phyloP scores from a whole-genome alignment of 2,797 vertebrate genomes.

The Knipowitschia caucasica region DNA sequence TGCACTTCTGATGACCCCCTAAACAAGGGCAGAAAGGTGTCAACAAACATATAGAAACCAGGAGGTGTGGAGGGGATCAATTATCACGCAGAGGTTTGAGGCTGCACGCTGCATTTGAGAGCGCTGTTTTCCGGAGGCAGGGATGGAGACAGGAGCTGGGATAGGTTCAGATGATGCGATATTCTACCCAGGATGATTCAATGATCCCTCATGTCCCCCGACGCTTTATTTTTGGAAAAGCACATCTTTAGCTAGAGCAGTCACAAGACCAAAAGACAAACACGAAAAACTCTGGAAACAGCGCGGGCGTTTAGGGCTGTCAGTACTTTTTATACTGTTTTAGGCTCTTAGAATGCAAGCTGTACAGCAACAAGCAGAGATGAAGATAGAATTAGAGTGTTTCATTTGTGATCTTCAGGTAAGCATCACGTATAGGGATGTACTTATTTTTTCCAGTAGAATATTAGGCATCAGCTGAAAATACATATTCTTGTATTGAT shows the following conservation, averaged over 20 bases:
- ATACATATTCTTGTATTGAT: no score
- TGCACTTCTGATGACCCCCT: slow-evolving; percentile 39
- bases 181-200: slow-evolving; percentile 72
- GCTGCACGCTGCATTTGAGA: slow-evolving; percentile 29
- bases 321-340: slow-evolving; percentile 48
- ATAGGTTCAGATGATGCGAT: slow-evolving; percentile 69
- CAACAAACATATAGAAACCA: slow-evolving; percentile 14
- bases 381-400: background rate
- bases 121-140: slow-evolving; percentile 33
- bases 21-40: slow-evolving; percentile 16
- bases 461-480: no score
- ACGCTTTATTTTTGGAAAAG: slow-evolving; percentile 78
- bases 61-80: slow-evolving; percentile 15
- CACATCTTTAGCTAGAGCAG: slow-evolving; percentile 74
- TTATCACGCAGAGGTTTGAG: slow-evolving; percentile 27
- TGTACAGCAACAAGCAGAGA: background rate
- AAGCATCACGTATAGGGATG: no score
- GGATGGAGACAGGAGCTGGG: slow-evolving; percentile 59
- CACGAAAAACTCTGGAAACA: slow-evolving; percentile 70
- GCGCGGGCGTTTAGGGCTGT: slow-evolving; percentile 56
- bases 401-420: background rate
- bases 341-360: slow-evolving; percentile 62
- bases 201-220: slow-evolving; percentile 69
- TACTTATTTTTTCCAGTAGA: no score
- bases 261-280: slow-evolving; percentile 78